Percentiles rank a stretch among this genome's conserved stretches.
phyloP scores from a whole-genome alignment of 64 coral and sea anemone species.

The Trachythela sp. region DNA sequence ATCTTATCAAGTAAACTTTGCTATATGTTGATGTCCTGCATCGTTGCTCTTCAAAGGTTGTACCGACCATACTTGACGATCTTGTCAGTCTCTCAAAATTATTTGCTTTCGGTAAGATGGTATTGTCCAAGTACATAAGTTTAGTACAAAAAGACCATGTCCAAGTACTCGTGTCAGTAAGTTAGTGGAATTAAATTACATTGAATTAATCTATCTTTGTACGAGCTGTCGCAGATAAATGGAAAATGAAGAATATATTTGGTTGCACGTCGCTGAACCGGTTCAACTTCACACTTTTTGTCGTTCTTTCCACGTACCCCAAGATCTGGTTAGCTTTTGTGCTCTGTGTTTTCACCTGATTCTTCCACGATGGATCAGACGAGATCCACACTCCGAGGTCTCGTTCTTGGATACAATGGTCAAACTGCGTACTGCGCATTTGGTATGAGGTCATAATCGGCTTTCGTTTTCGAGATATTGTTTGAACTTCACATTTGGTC shows the following conservation, averaged over 20 bases:
- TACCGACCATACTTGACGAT: neutral
- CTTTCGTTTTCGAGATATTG: neutral
- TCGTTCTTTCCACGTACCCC: neutral
- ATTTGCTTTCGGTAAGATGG: no score
- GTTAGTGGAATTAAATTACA: no score
- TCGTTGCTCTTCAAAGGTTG: neutral
- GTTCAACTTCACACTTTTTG: neutral
- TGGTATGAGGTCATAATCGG: neutral
- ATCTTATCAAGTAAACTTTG: neutral
- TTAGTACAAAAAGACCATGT: no score
- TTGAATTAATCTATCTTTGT: no score
- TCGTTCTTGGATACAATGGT: neutral
- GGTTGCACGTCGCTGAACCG: neutral
- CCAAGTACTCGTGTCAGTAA: no score
- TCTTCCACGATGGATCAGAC: no score
- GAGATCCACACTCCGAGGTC: no score
- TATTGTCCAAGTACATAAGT: neutral
- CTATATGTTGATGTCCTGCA: neutral
- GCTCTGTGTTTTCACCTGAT: no score
- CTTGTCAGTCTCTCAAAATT: no score
- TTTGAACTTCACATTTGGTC: neutral
- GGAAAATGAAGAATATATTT: no score
- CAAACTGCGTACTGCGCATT: neutral
- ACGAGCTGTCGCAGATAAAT: no score
- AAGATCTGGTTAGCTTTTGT: no score